Evolutionary conservation across 64 coral and sea anemone genomes (phyloP).

Genomic region (Porites lutea): DNA sequence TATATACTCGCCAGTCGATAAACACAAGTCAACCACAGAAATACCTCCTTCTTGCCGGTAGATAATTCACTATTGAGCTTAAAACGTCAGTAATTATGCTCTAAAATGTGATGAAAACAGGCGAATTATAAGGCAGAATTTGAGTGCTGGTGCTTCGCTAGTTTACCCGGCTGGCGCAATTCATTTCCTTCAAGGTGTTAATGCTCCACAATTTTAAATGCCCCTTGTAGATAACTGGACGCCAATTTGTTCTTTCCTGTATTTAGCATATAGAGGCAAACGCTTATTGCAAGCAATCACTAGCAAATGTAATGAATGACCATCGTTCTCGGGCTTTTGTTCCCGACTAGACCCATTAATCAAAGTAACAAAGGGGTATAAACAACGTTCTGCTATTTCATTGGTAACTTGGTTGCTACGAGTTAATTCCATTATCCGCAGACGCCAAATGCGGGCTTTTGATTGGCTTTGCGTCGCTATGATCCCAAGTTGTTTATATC

Average conservation of each 20-base stretch:
- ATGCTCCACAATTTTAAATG: not conserved
- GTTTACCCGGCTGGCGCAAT: not conserved
- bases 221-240: not conserved
- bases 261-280: not conserved
- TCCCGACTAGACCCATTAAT: slow-evolving; percentile 15
- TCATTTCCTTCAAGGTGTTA: not conserved
- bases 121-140: not conserved
- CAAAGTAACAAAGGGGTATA: slow-evolving; percentile 64
- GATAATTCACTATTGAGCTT: not conserved
- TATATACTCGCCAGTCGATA: not conserved
- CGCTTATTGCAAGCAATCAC: slow-evolving; percentile 15
- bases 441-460: slow-evolving; percentile 63
- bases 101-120: not conserved
- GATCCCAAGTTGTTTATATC: slow-evolving; percentile 75
- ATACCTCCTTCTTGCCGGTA: too few species aligned
- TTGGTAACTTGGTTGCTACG: slow-evolving; percentile 84
- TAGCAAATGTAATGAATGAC: slow-evolving; percentile 54
- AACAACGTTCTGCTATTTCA: slow-evolving; percentile 71
- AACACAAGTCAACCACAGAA: not conserved
- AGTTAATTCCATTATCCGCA: slow-evolving; percentile 58
- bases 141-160: too few species aligned
- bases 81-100: not conserved
- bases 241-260: not conserved
- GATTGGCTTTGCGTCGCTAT: slow-evolving; percentile 89
- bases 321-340: slow-evolving; percentile 28